A percentile compares a stretch with the other conserved stretches of the same genome.
Evolutionary conservation across 2,888 invertebrate genomes (phyloP).

Genomic region (Ichneumon xanthorius): DNA sequence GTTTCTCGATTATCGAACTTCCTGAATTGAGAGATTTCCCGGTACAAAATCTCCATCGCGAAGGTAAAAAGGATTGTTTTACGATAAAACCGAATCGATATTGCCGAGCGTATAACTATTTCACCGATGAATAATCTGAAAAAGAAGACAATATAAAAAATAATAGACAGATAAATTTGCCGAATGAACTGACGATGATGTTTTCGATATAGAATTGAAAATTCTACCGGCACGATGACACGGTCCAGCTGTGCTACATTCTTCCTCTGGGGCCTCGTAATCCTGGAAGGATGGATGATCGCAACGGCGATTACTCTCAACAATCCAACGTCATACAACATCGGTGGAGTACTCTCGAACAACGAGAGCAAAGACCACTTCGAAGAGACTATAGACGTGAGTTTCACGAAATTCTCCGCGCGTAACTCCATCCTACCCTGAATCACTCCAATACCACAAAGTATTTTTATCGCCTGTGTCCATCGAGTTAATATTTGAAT

Average conservation of each 20-base stretch:
- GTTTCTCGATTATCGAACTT: conserved; percentile 42
- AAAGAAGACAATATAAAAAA: not conserved
- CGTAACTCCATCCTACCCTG: not conserved
- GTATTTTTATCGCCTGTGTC: not conserved
- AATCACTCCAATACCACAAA: not conserved
- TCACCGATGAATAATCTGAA: not conserved
- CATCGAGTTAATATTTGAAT: not conserved
- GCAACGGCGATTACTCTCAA: conserved; percentile 73
- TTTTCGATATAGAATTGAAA: conserved; percentile 1
- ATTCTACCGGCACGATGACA: conserved; percentile 41
- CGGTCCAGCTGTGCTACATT: conserved; percentile 37
- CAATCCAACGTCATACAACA: conserved; percentile 92
- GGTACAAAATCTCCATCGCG: not conserved
- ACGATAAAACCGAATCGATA: not conserved
- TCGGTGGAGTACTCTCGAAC: conserved; percentile 96
- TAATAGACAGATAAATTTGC: not conserved
- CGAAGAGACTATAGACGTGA: conserved; percentile 93
- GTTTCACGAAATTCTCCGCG: conserved; percentile 73
- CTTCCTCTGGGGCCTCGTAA: conserved; percentile 31
- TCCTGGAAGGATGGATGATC: conserved; percentile 46
- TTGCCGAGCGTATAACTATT: not conserved
- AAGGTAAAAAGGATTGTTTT: conserved; percentile 4
- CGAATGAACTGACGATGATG: not conserved
- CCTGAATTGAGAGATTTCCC: not conserved
- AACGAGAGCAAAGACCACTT: conserved; percentile 93